These are phyloP conservation scores for Artemia sinica DNA, from an alignment of 2,888 invertebrate genomes.

Conservation along the genomic window DNA sequence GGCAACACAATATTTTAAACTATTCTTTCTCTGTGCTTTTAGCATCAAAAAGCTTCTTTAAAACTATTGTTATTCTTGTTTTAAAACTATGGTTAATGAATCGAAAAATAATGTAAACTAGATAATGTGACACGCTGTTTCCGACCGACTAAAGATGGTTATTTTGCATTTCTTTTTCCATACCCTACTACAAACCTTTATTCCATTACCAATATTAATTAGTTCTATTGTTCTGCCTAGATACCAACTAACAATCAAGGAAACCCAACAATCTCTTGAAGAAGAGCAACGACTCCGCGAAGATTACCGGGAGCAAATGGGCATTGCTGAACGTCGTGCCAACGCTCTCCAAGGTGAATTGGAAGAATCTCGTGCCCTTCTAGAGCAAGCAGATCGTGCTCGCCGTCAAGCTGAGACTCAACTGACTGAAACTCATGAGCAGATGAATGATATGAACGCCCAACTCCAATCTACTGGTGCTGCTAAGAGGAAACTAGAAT, in stretches of 20 bases:
- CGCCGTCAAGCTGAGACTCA: conserved; percentile 39
- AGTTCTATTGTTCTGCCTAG: too few species aligned
- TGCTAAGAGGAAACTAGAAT: conserved; percentile 40
- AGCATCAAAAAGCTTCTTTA: too few species aligned
- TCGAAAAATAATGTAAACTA: too few species aligned
- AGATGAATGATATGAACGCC: conserved; percentile 37
- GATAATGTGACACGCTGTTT: too few species aligned
- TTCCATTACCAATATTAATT: conserved; percentile 24
- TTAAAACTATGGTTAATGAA: too few species aligned
- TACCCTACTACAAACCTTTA: too few species aligned
- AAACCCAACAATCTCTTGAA: conserved; percentile 35
- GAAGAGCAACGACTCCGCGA: conserved; percentile 39
- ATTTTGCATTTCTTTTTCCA: too few species aligned
- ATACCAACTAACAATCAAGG: conserved; percentile 36
- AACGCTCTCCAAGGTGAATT: conserved; percentile 37
- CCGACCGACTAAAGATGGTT: too few species aligned
- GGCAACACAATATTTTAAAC: too few species aligned
- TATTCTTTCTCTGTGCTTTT: too few species aligned
- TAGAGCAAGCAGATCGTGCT: conserved; percentile 38
- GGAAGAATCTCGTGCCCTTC: conserved; percentile 37
- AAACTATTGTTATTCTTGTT: too few species aligned
- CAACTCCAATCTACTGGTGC: conserved; percentile 35
- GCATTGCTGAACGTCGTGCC: conserved; percentile 38
- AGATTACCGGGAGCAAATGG: conserved; percentile 39
- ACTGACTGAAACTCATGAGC: conserved; percentile 38